These are phyloP conservation scores for Zonitis immaculata DNA, from an alignment of 2,888 invertebrate species.

Conservation along the genomic window DNA sequence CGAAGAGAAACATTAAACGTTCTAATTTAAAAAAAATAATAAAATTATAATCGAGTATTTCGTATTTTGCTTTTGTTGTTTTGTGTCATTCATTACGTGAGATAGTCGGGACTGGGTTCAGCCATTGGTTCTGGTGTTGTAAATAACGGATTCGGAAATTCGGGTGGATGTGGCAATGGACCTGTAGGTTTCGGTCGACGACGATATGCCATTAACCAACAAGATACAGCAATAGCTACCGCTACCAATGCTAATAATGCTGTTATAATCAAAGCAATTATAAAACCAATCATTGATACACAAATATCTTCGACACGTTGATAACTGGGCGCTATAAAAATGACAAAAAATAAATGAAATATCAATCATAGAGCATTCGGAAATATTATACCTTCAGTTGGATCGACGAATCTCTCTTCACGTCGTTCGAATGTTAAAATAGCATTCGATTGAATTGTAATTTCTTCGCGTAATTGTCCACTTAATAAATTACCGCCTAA, in stretches of 20 bases:
- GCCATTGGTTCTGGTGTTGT: conserved; percentile 75
- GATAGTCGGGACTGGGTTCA: conserved; percentile 79
- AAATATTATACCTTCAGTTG: conserved; percentile 62
- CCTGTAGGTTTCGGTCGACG: conserved; percentile 82
- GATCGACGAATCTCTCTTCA: conserved; percentile 72
- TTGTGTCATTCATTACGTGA: conserved; percentile 48
- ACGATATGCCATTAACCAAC: conserved; percentile 92
- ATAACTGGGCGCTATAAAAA: conserved; percentile 53
- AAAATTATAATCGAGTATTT: conserved; percentile 40
- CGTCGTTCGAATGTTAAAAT: conserved; percentile 85
- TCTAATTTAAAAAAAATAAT: conserved; percentile 24
- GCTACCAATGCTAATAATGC: conserved; percentile 87
- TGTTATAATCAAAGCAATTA: conserved; percentile 87
- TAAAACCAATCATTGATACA: conserved; percentile 89
- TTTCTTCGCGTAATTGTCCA: conserved; percentile 87
- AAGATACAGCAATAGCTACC: conserved; percentile 90
- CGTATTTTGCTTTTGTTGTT: not conserved
- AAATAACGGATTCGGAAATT: conserved; percentile 92
- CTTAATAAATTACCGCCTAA: conserved; percentile 56
- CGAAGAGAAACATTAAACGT: conserved; percentile 17
- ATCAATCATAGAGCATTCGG: not conserved
- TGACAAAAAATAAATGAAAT: too few relatives aligned
- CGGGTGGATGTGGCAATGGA: conserved; percentile 89
- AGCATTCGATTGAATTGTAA: conserved; percentile 86
- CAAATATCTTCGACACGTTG: conserved; percentile 78